phyloP scores from a whole-genome alignment of 2,113 vertebrate genomes.

The Coracopsis vasa region DNA sequence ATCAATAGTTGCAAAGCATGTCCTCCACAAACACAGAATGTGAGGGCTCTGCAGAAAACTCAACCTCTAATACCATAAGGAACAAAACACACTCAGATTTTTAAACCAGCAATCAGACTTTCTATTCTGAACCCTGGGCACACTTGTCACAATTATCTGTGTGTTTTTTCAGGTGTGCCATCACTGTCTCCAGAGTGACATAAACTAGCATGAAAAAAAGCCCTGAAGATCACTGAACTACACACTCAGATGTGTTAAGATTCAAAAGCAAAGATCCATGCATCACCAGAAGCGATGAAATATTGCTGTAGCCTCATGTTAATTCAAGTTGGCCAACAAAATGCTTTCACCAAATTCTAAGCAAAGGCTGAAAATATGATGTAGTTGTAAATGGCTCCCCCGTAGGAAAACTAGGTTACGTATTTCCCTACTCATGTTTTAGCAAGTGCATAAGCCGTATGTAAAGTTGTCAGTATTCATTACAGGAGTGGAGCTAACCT shows the following conservation, averaged over 20 bases:
- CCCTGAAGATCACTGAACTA: not conserved
- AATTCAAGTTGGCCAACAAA: not conserved
- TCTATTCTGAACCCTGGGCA: not conserved
- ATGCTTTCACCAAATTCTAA: not conserved
- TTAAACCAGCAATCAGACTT: not conserved
- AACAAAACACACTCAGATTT: not conserved
- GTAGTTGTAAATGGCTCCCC: not conserved
- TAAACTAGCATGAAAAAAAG: not conserved
- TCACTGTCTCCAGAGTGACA: not conserved
- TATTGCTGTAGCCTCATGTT: not conserved
- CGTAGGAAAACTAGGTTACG: not conserved
- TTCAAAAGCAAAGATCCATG: not conserved
- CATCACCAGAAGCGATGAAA: not conserved
- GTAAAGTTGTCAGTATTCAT: not conserved
- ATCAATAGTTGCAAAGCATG: constrained; percentile 6
- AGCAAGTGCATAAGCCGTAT: not conserved
- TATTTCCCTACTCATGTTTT: not conserved
- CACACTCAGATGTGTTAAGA: not conserved
- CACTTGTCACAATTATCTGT: not conserved
- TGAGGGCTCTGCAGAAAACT: not conserved
- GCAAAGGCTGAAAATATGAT: not conserved
- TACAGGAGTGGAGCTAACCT: not conserved
- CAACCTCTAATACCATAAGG: not conserved
- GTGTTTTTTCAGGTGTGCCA: not conserved
- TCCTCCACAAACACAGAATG: not conserved